phyloP scores from a whole-genome alignment of 2,888 invertebrate genomes.

The Drosophila lutescens region DNA sequence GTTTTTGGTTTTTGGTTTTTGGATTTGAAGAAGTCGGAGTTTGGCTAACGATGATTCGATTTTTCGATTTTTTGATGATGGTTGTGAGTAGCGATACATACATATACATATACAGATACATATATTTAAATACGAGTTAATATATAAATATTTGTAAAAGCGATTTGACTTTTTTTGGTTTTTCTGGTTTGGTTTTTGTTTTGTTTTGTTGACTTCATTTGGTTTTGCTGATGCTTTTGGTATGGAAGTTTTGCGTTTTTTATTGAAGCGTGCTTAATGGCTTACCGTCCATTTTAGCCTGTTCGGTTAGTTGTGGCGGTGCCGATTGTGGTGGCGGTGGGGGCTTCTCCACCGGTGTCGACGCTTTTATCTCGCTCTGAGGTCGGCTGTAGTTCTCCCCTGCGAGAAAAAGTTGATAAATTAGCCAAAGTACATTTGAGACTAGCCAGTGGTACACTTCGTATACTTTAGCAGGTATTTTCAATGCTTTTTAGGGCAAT shows the following conservation, averaged over 20 bases:
- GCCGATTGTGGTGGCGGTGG: constrained; percentile 89
- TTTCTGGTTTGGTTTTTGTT: constrained; percentile 54
- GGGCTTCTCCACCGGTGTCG: constrained; percentile 87
- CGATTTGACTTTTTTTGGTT: constrained; percentile 54
- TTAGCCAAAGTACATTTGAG: too few species aligned
- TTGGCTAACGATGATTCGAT: constrained; percentile 72
- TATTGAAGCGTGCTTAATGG: constrained; percentile 83
- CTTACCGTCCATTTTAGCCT: constrained; percentile 86
- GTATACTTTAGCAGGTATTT: background rate
- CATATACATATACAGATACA: constrained; percentile 77
- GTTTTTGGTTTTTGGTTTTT: background rate
- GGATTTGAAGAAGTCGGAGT: constrained; percentile 53
- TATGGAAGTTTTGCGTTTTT: constrained; percentile 72
- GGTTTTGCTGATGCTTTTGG: constrained; percentile 49
- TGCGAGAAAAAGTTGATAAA: constrained; percentile 74
- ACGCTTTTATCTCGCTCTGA: constrained; percentile 94
- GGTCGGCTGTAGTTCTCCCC: constrained; percentile 93
- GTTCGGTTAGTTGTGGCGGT: constrained; percentile 88
- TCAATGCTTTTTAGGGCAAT: background rate
- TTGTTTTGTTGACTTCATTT: constrained; percentile 62
- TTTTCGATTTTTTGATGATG: constrained; percentile 58
- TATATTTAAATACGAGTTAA: constrained; percentile 79
- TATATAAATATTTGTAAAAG: constrained; percentile 78
- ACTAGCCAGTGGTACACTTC: background rate
- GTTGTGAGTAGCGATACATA: constrained; percentile 79